Evolutionary conservation across 2,888 invertebrate genomes (phyloP), one percentile per base, ranked within the genome.

Genomic region (Teleiodes luculella): DNA sequence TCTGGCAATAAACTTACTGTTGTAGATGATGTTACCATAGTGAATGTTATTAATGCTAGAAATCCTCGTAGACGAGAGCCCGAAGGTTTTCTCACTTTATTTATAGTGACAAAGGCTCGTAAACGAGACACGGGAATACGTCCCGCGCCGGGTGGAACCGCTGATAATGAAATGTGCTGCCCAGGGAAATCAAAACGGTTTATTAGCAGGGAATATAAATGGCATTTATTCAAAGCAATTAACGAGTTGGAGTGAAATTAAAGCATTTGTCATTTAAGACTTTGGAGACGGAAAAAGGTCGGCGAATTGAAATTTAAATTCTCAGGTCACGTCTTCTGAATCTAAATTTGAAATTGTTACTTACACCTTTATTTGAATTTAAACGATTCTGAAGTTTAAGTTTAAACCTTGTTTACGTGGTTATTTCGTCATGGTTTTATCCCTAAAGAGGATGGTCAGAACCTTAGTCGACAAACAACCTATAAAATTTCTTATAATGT

Each of bases 131-230:
- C 47, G 62, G 64, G 62, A 64, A 59, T 57, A 57, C 55, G 65
- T 64, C 62, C 58, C 54, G 60, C 8, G 18, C 47, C 24, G 8
- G 51, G 47, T 56, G 53, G 36, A 58, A 58, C 56, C 57, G 58
- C 58, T 62, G 57, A 57, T 80, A 83, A 83, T 81, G 81, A 80
- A 81, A 73, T 68, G 67, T 64, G 68, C 64, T 68, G 74, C 67
- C 83, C 60, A 58, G 83, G 83, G 83, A 83, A 83, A 83, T 83
- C 83, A 81, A 66, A 62, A 64, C 64, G 68, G 74, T 79, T 81
- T 80, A 83, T 83, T 80, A 80, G 72, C 70, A 73, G 66, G 70
- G 72, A 70, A 76, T 78, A 74, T 73, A 77, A 79, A 78, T 76
- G 74, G 70, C 62, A 65, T 67, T 69, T 71, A 73, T 73, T 74